phyloP scores from a whole-genome alignment of 2,888 invertebrate genomes.

The Rhopalosiphum nymphaeae region DNA sequence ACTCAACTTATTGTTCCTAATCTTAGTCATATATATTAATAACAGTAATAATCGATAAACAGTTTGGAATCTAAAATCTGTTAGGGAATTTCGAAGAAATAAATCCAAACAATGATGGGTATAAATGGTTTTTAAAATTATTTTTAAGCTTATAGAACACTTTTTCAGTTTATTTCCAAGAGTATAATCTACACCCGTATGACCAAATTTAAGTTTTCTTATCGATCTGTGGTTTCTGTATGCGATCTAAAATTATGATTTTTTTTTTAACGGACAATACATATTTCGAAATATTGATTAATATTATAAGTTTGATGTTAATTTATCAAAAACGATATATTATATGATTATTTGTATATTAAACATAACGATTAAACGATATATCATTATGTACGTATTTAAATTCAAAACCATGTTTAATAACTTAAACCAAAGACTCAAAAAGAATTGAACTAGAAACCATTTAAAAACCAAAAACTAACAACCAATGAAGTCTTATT shows the following conservation, averaged over 20 bases:
- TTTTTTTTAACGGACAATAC: too few species aligned
- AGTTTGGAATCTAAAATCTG: background rate
- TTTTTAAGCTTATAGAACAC: background rate
- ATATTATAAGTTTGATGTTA: background rate
- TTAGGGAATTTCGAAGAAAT: background rate
- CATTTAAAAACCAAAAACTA: background rate
- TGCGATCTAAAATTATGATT: background rate
- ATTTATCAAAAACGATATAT: background rate
- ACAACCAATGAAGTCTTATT: background rate
- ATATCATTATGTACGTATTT: background rate
- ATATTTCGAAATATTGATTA: too few species aligned
- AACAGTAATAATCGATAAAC: background rate
- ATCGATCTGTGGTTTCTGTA: background rate
- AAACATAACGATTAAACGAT: background rate
- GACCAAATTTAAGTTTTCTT: background rate
- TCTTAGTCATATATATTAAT: background rate
- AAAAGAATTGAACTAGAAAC: background rate
- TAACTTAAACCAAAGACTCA: background rate
- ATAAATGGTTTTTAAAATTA: background rate
- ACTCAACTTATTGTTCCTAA: background rate
- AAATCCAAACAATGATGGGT: background rate
- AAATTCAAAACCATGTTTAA: background rate
- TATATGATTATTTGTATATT: background rate
- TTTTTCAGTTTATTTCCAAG: background rate
- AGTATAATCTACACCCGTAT: background rate